Evolutionary conservation across 2,888 invertebrate genomes (phyloP), one percentile per base, ranked within the genome.

Genomic region (Cephus nigrinus): DNA sequence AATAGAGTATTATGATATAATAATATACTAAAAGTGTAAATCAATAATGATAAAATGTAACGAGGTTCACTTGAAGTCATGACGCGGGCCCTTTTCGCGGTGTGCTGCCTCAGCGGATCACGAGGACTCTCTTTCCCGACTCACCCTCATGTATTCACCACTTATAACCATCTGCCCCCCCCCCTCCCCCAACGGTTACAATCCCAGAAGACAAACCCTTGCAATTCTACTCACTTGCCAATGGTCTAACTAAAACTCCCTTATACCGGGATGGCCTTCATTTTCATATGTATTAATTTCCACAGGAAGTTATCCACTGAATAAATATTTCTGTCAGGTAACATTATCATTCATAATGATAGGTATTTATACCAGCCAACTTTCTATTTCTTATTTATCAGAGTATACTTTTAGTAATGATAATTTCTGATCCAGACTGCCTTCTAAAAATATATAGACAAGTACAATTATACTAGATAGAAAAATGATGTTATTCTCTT

Each of bases 21-120:
- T 40, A 55, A 55, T 9, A 55, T 23, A 23, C 5, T 0, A 55
- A 55, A 55, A 55, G 55, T 55, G 23, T 55, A 55, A 55, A 55
- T 55, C 55, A 55, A 55, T 55, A 55, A 55, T 23, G 55, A 55
- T 55, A 55, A 55, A 23, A 55, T 23, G 55, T 55, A 55, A 55
- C 55, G 55, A 55, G 55, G 55, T 55, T 72, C 68, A 31, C 68
- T 68, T 36, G 73, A 77, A 80, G 73, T 79, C 82, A 82, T 83
- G 83, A 84, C 81, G 80, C 74, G 78, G 79, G 80, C 79, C 55
- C 81, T 79, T 82, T 82, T 82, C 81, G 81, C 80, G 79, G 76
- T 75, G 77, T 78, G 84, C 84, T 84, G 83, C 79, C 80, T 84
- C 84, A 84, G 84, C 84, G 82, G 69, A 82, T 80, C 78, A 82